Evolutionary conservation across 2,888 invertebrate species (phyloP).

Genomic region (Eupelmus urozonus): DNA sequence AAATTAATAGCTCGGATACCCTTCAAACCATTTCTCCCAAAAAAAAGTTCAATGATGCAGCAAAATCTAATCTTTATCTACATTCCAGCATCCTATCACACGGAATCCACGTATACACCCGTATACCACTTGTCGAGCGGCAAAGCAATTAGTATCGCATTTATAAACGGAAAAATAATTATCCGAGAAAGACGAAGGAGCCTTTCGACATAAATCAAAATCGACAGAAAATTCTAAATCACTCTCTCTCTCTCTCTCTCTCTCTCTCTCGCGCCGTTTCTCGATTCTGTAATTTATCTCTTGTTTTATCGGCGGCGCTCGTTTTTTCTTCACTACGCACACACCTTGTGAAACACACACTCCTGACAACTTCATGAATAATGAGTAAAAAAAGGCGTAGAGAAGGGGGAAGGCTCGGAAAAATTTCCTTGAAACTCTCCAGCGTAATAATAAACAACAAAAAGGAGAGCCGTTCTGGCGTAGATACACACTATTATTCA

Average conservation of each 20-base stretch:
- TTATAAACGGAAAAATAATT: slow-evolving; percentile 31
- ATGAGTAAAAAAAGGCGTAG: slow-evolving; percentile 31
- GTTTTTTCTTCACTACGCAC: slow-evolving; percentile 15
- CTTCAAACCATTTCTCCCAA: slow-evolving; percentile 10
- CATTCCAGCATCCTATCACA: slow-evolving; percentile 39
- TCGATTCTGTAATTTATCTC: slow-evolving; percentile 53
- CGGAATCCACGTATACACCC: slow-evolving; percentile 5
- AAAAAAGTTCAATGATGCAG: slow-evolving; percentile 15
- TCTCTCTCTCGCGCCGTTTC: slow-evolving; percentile 4
- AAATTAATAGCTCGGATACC: background rate
- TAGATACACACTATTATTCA: slow-evolving; percentile 48
- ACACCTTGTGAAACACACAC: slow-evolving; percentile 22
- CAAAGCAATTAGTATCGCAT: slow-evolving; percentile 40
- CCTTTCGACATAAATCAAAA: slow-evolving; percentile 51
- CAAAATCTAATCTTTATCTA: slow-evolving; percentile 22
- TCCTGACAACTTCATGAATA: slow-evolving; percentile 50
- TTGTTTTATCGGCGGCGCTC: slow-evolving; percentile 36
- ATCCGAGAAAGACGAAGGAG: slow-evolving; percentile 3
- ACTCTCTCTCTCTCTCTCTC: slow-evolving; percentile 8
- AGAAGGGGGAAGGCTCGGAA: slow-evolving; percentile 22
- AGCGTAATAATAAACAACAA: too few relatives aligned
- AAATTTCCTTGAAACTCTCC: slow-evolving; percentile 38
- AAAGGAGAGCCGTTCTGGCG: too few relatives aligned
- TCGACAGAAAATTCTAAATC: slow-evolving; percentile 47
- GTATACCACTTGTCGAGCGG: background rate